A percentile compares a stretch with the other conserved stretches of the same genome.
These are phyloP conservation scores for Ptychoptera albimana DNA, from an alignment of 2,888 invertebrate genomes.

Conservation along the genomic window DNA sequence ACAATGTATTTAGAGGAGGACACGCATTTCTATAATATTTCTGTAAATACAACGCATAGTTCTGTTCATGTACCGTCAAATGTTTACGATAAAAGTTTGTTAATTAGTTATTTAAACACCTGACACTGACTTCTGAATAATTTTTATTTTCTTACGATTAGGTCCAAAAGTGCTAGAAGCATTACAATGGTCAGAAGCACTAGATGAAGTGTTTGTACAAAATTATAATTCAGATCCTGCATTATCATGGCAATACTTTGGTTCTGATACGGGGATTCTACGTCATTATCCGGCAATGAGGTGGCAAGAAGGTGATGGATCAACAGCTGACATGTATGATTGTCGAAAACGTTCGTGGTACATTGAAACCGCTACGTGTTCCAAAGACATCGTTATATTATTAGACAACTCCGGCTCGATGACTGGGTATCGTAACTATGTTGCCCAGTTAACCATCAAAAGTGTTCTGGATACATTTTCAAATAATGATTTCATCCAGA, in stretches of 20 bases:
- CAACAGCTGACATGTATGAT: constrained; percentile 66
- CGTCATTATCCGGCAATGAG: constrained; percentile 78
- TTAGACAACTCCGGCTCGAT: constrained; percentile 94
- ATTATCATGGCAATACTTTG: constrained; percentile 94
- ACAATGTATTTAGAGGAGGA: constrained; percentile 47
- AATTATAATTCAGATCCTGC: constrained; percentile 84
- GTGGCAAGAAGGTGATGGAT: constrained; percentile 38
- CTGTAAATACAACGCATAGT: constrained; percentile 62
- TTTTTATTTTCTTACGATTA: constrained; percentile 15
- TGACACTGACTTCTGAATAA: neutral
- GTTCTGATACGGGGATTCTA: constrained; percentile 83
- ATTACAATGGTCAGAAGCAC: constrained; percentile 80
- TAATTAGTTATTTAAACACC: neutral
- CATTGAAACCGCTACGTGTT: constrained; percentile 93
- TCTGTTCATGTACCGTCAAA: constrained; percentile 91
- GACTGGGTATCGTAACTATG: constrained; percentile 64
- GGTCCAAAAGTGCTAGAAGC: constrained; percentile 46
- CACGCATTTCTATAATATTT: constrained; percentile 72
- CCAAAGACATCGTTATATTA: constrained; percentile 91
- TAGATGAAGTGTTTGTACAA: constrained; percentile 67
- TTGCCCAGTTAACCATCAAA: constrained; percentile 72
- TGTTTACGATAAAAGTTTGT: constrained; percentile 66
- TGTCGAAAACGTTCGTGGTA: constrained; percentile 90
- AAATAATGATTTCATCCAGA: constrained; percentile 94
- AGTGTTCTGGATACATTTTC: constrained; percentile 87